Base-by-base conservation (phyloP, 1,140 invertebrate genomes). In the Pseudomyrmex sp. region DNA sequence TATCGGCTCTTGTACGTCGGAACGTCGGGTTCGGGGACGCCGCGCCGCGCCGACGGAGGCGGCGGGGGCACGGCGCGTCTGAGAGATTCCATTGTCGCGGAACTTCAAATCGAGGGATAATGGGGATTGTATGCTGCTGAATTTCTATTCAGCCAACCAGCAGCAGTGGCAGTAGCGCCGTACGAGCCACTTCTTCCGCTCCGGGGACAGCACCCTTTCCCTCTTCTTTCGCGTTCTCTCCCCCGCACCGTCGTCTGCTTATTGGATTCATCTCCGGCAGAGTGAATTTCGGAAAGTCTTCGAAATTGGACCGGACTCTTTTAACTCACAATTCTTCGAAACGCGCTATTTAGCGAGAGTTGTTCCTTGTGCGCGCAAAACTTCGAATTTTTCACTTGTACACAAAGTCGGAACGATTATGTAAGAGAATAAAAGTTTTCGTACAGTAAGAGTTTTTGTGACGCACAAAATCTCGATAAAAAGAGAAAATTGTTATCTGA, bases 41-140 rank as follows among this genome's bases (percentile, higher is more conserved):
- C 18, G 44, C 54, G 54, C 23, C 35, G 44, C 54, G 54, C 23
- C 35, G 58, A 18, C 12, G 70, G 50, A 10, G 63, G 3, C n/a
- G 65, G 73, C 44, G 68, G 58, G 73, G 79, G 79, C 59, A 76
- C 74, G 63, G 84, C 83, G 86, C 83, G 87, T 88, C 87, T 88
- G 83, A 86, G 88, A 90, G 85, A 88, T 83, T 88, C 88, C 84
- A 91, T 91, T 91, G 90, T 91, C 88, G 82, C 72, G 82, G 72
- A 83, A 90, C 89, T 90, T 85, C 82, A 88, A 91, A 91, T 92
- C 85, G 90, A 82, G 86, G 90, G 90, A 92, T 92, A 92, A 92
- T 91, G 90, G 89, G 87, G 90, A 91, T 91, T 91, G 90, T 90
- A 90, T 91, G 89, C 90, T 86, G 79, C 85, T 90, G 90, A 90